Evolutionary conservation across 1,140 invertebrate genomes (phyloP), one percentile per base, ranked within the genome.

Genomic region (Stegodyphus mimosarum): DNA sequence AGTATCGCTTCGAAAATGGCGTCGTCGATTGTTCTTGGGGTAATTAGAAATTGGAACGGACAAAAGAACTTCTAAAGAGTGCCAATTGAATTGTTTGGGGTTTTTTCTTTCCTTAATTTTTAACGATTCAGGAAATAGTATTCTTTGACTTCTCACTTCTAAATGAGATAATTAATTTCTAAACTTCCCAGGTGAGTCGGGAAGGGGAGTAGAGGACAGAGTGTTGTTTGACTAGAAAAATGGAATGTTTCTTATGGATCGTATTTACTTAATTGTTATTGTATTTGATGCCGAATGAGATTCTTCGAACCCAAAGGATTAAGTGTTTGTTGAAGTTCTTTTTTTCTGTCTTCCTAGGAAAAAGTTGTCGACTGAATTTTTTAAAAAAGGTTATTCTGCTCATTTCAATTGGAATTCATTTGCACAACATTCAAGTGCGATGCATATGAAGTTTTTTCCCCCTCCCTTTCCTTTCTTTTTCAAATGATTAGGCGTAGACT

Each of bases 61-160:
- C 66, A 70, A 79, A 79, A 79, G 77, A 79, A 79, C 67, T 79
- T 70, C 9, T n/a, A 55, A 79, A 79, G 77, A 79, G 77, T 52
- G n/a, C 67, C 10, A 18, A 33, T 13, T 18, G 6, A 52, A 60
- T 55, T 75, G 11, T 15, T 48, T 75, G 9, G 9, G 15, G 55
- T 60, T 60, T 60, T 60, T 60, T 60, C 15, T 60, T 60, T 11
- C 9, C 55, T 60, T 60, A 60, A 60, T 33, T 33, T 33, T 33
- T 33, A 33, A 33, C 33, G 33, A 33, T 33, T 33, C 33, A 33
- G 33, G 33, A 33, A 33, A 33, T 33, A 60, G 15, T 60, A 60
- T 60, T 60, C 55, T 60, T 60, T 60, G 15, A 60, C 9, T 60
- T 60, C 9, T 15, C 55, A 2, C 55, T 60, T 60, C 55, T 15